phyloP scores from a whole-genome alignment of 2,797 vertebrate species.

The Urocyon cinereoargenteus region DNA sequence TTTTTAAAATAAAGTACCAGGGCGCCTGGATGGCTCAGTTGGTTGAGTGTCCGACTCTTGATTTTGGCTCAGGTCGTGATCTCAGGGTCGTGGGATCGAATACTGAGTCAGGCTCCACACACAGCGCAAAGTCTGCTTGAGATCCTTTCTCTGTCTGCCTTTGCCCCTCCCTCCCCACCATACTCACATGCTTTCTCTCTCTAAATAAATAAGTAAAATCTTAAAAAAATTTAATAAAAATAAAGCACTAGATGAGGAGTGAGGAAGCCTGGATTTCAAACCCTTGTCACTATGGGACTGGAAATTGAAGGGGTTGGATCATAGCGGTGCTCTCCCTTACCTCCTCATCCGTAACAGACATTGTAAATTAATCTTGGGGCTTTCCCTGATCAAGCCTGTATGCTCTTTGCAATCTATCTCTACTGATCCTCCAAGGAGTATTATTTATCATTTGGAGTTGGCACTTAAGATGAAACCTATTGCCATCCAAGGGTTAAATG shows the following conservation, averaged over 20 bases:
- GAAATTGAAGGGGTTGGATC: neutral
- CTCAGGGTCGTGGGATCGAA: neutral
- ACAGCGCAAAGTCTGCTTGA: neutral
- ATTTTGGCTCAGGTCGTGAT: neutral
- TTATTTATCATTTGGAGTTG: conserved; percentile 32
- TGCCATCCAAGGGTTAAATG: neutral
- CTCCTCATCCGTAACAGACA: neutral
- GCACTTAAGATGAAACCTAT: neutral
- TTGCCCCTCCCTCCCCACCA: neutral
- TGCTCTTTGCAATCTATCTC: neutral
- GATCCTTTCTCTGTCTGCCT: neutral
- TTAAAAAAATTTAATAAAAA: neutral
- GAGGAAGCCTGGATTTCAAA: conserved; percentile 1
- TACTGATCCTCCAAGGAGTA: neutral
- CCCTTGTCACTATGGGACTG: neutral
- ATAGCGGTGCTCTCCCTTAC: neutral
- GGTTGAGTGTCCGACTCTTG: neutral
- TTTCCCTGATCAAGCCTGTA: neutral
- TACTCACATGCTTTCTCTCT: neutral
- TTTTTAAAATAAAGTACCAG: neutral
- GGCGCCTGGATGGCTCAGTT: neutral
- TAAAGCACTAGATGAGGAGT: neutral
- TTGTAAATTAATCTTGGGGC: neutral
- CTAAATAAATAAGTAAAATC: neutral
- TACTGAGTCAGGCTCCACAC: neutral